These are phyloP conservation scores for Procambarus virginalis DNA, from an alignment of 1,140 invertebrate species.

Conservation along the genomic window DNA sequence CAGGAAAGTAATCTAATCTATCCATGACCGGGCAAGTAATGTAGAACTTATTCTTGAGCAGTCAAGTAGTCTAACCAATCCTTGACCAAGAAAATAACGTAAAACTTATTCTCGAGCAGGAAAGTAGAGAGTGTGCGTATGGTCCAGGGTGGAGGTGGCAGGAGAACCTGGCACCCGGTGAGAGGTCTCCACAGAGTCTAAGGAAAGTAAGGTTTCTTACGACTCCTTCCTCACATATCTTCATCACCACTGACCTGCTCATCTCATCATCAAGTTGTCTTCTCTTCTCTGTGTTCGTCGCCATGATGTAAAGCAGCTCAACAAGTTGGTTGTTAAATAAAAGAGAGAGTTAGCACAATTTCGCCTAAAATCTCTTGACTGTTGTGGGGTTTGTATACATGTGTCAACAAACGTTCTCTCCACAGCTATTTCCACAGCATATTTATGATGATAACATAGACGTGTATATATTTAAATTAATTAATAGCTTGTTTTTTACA, in stretches of 20 bases:
- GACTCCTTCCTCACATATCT: background rate
- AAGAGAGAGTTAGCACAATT: background rate
- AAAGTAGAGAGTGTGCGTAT: background rate
- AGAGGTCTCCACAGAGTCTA: no score
- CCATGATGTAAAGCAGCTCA: background rate
- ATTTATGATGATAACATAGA: no score
- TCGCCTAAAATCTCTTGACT: background rate
- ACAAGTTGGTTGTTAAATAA: background rate
- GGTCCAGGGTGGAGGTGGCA: background rate
- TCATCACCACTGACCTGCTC: slow-evolving; percentile 29
- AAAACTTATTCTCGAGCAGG: background rate
- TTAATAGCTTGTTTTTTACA: no score
- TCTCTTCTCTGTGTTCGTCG: slow-evolving; percentile 40
- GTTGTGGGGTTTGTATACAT: slow-evolving; percentile 11
- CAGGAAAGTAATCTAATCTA: no score
- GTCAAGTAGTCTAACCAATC: no score
- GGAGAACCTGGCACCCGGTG: background rate
- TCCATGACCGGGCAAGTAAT: no score
- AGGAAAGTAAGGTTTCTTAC: background rate
- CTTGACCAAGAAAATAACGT: background rate
- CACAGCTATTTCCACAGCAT: background rate
- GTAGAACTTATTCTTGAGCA: no score
- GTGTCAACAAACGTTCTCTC: background rate
- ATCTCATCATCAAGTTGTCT: slow-evolving; percentile 58
- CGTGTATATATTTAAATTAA: no score